Percentiles rank a stretch among this genome's conserved stretches.
These are phyloP conservation scores for Aphelenchoides besseyi DNA, from an alignment of 1,140 invertebrate species.

Conservation along the genomic window DNA sequence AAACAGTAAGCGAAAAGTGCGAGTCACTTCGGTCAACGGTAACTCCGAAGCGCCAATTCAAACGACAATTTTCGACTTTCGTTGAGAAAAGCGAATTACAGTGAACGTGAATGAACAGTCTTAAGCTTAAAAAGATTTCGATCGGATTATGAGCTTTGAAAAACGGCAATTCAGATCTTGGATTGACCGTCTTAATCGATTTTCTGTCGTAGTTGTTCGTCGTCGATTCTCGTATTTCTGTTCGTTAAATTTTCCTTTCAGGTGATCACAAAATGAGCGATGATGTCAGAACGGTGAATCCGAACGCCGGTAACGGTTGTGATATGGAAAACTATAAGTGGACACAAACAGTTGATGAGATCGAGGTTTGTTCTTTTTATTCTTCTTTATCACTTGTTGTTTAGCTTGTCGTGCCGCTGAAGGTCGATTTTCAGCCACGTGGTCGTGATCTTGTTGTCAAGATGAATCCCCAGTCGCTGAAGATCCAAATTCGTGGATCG, in stretches of 20 bases:
- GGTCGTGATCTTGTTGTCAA: conserved; percentile 79
- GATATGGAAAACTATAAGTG: conserved; percentile 76
- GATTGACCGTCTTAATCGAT: neutral
- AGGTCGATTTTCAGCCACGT: conserved; percentile 73
- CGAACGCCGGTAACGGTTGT: conserved; percentile 90
- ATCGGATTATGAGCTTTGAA: neutral
- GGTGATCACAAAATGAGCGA: neutral
- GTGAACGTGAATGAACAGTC: neutral
- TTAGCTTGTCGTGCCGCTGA: conserved; percentile 70
- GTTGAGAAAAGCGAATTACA: too few species aligned
- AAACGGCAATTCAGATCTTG: neutral
- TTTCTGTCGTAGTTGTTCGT: neutral
- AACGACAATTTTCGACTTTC: neutral
- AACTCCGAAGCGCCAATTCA: neutral
- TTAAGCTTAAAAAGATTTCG: neutral
- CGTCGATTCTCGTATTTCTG: neutral
- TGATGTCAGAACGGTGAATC: conserved; percentile 72
- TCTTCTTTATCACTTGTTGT: neutral
- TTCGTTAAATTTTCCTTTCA: too few species aligned
- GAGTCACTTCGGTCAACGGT: neutral
- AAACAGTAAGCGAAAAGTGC: neutral
- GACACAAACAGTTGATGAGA: conserved; percentile 90
- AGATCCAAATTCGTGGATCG: conserved; percentile 82
- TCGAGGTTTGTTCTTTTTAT: conserved; percentile 73
- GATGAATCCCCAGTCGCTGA: conserved; percentile 77